Evolutionary conservation across 92 coral and sea anemone genomes (phyloP), one percentile per base, ranked within the genome.

Genomic region (Phenganax subtilis): DNA sequence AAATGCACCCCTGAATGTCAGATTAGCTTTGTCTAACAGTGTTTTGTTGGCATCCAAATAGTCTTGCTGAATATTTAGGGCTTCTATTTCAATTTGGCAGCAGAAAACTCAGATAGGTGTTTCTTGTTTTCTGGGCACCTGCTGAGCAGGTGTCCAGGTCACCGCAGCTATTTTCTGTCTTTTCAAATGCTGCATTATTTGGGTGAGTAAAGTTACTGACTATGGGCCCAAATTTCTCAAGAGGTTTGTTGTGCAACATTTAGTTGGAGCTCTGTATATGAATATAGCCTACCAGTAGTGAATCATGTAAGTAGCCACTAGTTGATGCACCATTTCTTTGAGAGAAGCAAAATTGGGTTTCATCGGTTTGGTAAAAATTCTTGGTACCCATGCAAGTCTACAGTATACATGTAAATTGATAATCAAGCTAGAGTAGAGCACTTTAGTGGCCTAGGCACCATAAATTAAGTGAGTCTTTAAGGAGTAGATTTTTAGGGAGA

Each of bases 341-440:
- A 80, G 54, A 12, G 66, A 12, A 28, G 90, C 82, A 76, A 80
- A 88, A 53, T 80, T 88, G 62, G 88, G 90, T 59, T 88, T 81
- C 83, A 88, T 73, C 3, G 76, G 64, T 71, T 83, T 86, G 9
- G 89, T 86, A 57, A 82, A 86, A 51, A 84, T 30, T 57, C 88
- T n/a, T 14, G 90, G 88, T 73, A 80, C 80, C 15, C 81, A 71
- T 20, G 81, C 57, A 12, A 87, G 60, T 1, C 87, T 79, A 74
- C 14, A 86, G 74, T 30, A 86, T n/a, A 29, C 82, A 61, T 54
- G 72, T 62, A 66, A 71, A 86, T 30, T 81, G 51, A 61, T 70
- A 86, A 44, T 61, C 67, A 15, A 14, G 14, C 47, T 37, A 37
- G 47, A 61, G 6, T 6, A 12, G 67, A 61, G 28, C 28, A 17